Evolutionary conservation across 2,113 vertebrate genomes (phyloP).

Genomic region (Oenanthe melanoleuca): DNA sequence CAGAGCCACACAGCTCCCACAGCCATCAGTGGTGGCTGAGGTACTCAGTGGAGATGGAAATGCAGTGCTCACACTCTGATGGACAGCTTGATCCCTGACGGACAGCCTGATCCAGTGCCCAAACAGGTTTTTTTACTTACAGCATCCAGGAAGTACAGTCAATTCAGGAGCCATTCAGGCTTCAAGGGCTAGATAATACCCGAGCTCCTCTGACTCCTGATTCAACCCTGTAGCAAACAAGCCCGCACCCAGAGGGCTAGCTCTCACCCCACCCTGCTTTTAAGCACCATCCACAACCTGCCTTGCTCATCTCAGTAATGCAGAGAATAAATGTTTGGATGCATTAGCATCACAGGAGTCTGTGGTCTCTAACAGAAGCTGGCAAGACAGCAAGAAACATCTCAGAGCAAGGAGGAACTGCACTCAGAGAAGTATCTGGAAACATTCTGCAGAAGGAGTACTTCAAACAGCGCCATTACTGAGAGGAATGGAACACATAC

Average conservation of each 20-base stretch:
- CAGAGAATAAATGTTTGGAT: not conserved
- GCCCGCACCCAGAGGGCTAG: not conserved
- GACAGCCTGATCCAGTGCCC: not conserved
- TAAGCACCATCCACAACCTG: not conserved
- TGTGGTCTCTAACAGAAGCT: not conserved
- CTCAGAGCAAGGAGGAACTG: not conserved
- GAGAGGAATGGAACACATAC: not conserved
- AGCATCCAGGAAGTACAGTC: constrained; percentile 18
- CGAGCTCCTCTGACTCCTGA: not conserved
- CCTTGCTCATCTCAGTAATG: not conserved
- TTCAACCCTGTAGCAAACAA: not conserved
- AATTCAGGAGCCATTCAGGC: not conserved
- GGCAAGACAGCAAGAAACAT: not conserved
- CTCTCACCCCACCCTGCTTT: constrained; percentile 6
- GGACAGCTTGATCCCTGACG: not conserved
- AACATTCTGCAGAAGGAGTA: not conserved
- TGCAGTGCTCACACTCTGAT: not conserved
- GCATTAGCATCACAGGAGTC: not conserved
- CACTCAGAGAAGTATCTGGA: not conserved
- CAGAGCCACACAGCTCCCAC: accelerated
- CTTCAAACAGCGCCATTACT: not conserved
- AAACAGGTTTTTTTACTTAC: constrained; percentile 5
- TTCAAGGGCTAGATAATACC: constrained; percentile 9
- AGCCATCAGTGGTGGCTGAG: not conserved
- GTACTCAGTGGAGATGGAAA: not conserved